Base-by-base conservation (phyloP, 2,113 vertebrate species). In the Trinectes maculatus region DNA sequence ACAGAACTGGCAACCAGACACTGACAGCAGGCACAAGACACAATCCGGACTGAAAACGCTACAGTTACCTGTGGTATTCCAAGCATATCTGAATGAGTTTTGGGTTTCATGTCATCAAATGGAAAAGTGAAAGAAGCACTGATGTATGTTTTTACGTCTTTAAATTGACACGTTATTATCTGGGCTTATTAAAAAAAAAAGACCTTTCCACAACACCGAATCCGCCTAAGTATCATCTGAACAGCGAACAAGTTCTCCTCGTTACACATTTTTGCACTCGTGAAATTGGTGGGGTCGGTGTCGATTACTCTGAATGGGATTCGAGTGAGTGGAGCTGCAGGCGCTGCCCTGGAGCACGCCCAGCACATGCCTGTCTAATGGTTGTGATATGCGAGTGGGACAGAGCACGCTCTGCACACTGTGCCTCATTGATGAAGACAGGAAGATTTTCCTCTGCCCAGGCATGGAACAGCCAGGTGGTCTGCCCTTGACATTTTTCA, bases 311-410 rank as follows among this genome's bases (percentile, higher is more conserved):
- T 84, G 73, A 89, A 83, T 81, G 75, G 60, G 84, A 75, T 66
- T 83, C 82, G 58, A 82, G 78, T 74, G 62, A 79, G 79, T 6
- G 25, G 43, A 48, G 72, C 74, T 55, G 65, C 75, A 75, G 74
- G 74, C 77, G 24, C 68, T 68, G 82, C 77, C 60, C 84, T 80
- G 85, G 81, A 86, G 55, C 31, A 28, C 1, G 72, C 68, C 88
- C 87, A 86, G 37, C 83, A 78, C 88, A 89, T 91, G 87, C 88
- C 87, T 89, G 83, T 87, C 79, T 91, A 90, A 90, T 89, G 82
- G 86, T 67, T 56, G 57, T 83, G 89, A 91, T 88, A 88, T 76
- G 84, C 78, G 83, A 89, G 89, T 63, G 84, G 81, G 77, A 83
- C 82, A 79, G 78, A 69, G 74, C 64, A 53, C 71, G 47, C 79